phyloP scores from a whole-genome alignment of 92 coral and sea anemone genomes.

The Anthopleura xanthogrammica region DNA sequence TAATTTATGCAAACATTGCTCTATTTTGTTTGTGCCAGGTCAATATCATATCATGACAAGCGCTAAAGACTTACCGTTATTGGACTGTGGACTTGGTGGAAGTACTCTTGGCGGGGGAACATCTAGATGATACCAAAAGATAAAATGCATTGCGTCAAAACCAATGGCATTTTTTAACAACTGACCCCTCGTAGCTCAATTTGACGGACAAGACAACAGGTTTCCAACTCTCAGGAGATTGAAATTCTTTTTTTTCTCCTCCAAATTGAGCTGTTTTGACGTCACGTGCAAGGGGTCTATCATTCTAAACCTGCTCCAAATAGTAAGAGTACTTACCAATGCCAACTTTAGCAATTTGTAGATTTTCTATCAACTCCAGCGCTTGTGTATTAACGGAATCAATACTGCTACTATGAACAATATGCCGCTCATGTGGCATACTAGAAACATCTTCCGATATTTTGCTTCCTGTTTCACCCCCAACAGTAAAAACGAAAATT shows the following conservation, averaged over 20 bases:
- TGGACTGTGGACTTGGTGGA: slow-evolving; percentile 21
- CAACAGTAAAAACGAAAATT: slow-evolving; percentile 64
- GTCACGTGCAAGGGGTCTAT: no score
- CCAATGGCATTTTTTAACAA: no score
- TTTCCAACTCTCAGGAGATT: no score
- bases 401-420: slow-evolving; percentile 20
- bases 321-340: slow-evolving; percentile 32
- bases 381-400: slow-evolving; percentile 42
- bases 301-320: no score
- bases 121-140: background rate
- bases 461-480: slow-evolving; percentile 21
- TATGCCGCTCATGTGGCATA: slow-evolving; percentile 48
- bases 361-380: slow-evolving; percentile 53
- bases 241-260: no score
- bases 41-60: background rate
- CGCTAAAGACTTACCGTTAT: slow-evolving; percentile 6
- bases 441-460: slow-evolving; percentile 53
- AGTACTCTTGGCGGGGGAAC: slow-evolving; percentile 20
- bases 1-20: no score
- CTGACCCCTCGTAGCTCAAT: no score
- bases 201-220: no score
- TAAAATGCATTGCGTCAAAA: background rate
- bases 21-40: no score
- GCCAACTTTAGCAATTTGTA: slow-evolving; percentile 72
- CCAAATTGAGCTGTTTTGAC: no score